Base-by-base conservation (phyloP, 2,113 vertebrate species). In the Sebastes fasciatus region DNA sequence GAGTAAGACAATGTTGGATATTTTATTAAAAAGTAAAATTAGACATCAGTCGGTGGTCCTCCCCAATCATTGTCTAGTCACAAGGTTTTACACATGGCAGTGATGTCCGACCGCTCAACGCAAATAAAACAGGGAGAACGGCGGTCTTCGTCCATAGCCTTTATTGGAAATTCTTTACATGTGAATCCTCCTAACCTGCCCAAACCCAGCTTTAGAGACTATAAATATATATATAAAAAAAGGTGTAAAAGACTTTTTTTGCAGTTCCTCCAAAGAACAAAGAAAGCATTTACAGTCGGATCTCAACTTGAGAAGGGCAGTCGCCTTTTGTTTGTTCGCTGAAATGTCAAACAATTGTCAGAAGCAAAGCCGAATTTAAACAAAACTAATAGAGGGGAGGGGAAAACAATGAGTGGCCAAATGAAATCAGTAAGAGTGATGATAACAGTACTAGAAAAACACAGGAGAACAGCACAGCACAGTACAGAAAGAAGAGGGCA, bases 1-100 rank as follows among this genome's bases (percentile, higher is more conserved):
- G 71, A 80, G 70, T 64, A 58, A 72, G 58, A 81, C 54, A 68
- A 67, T 62, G 80, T 86, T 90, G 83, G 76, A 89, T 68, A 74
- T 94, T 94, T 94, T 94, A 94, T 93, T 94, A 86, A 90, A 95
- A 94, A 91, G 87, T 83, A 82, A 88, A 84, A 80, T 65, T 85
- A 88, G 85, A 89, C 86, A 89, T 82, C 74, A 76, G 65, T 80
- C 54, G 26, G 52, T 49, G 63, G 62, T 80, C 79, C 82, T 51
- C 79, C 66, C 73, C 5, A 5, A 69, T 65, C 58, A 83, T 82
- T 1, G 16, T 73, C 85, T 83, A 66, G 74, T 87, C 81, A 93
- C 74, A 90, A 89, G 74, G 77, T 88, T 88, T 84, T 79, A 90
- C 67, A 89, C 74, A 84, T 91, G 92, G 94, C 94, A 95, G 93